These are phyloP conservation scores for Crambe crambe DNA, from an alignment of 37 sponge, comb jelly and placozoan species.

Conservation along the genomic window DNA sequence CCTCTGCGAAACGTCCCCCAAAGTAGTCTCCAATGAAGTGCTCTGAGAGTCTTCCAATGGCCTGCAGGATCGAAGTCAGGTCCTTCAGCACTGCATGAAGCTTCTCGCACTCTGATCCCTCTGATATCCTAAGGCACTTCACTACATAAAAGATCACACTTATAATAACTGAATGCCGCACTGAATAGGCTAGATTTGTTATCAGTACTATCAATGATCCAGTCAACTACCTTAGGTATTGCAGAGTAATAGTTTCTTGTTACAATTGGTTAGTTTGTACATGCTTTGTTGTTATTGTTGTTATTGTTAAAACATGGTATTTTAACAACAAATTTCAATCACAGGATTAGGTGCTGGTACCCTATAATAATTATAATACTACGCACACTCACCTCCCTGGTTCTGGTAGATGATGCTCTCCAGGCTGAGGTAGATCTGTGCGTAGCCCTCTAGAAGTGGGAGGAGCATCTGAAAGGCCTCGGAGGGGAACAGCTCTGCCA, in stretches of 20 bases:
- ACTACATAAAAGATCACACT: neutral
- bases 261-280: too few relatives aligned
- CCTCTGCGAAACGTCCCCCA: constrained; percentile 35
- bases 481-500: constrained; percentile 73
- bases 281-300: too few relatives aligned
- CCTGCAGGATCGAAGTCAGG: constrained; percentile 73
- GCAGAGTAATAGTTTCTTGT: too few relatives aligned
- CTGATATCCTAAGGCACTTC: constrained; percentile 19
- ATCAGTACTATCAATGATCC: too few relatives aligned
- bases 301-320: too few relatives aligned
- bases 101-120: constrained; percentile 52
- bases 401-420: constrained; percentile 15
- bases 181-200: neutral
- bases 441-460: constrained; percentile 60
- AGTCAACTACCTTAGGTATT: too few relatives aligned
- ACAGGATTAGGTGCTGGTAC: too few relatives aligned
- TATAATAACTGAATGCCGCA: neutral
- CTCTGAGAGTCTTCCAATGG: constrained; percentile 74
- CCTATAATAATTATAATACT: too few relatives aligned
- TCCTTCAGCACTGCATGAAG: constrained; percentile 77
- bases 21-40: constrained; percentile 70
- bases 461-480: constrained; percentile 70
- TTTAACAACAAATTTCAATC: too few relatives aligned
- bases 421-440: constrained; percentile 55
- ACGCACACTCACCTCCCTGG: neutral